These are phyloP conservation scores for Metridium senile DNA, from an alignment of 92 coral and sea anemone species.

Conservation along the genomic window DNA sequence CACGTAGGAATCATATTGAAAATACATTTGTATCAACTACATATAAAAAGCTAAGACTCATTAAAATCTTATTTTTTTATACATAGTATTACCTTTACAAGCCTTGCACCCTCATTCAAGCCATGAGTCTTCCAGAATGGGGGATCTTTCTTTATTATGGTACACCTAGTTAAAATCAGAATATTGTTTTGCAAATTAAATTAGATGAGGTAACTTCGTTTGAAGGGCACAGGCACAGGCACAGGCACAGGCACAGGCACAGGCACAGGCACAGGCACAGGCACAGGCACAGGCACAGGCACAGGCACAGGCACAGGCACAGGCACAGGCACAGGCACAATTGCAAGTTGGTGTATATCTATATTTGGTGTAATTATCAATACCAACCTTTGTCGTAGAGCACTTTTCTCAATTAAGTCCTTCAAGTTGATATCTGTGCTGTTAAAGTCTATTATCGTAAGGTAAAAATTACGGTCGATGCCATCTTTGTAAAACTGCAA, in stretches of 20 bases:
- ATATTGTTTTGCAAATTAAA: no score
- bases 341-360: not conserved
- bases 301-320: no score
- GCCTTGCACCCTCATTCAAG: slow-evolving; percentile 55
- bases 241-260: no score
- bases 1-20: no score
- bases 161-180: slow-evolving; percentile 24
- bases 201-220: no score
- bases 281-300: no score
- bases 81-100: slow-evolving; percentile 51
- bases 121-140: slow-evolving; percentile 68
- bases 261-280: no score
- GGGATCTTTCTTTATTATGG: slow-evolving; percentile 28
- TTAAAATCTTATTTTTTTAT: no score
- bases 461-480: slow-evolving; percentile 51
- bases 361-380: not conserved
- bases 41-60: no score
- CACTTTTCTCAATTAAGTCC: slow-evolving; percentile 44
- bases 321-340: no score
- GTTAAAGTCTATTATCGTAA: slow-evolving; percentile 63
- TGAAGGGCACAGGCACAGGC: no score
- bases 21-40: no score
- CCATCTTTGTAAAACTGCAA: slow-evolving; percentile 56
- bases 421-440: slow-evolving; percentile 62
- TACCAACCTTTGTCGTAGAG: slow-evolving; percentile 53